Conservation (phyloP, 2,113 vertebrate species). For the Pelobates fuscus region DNA sequence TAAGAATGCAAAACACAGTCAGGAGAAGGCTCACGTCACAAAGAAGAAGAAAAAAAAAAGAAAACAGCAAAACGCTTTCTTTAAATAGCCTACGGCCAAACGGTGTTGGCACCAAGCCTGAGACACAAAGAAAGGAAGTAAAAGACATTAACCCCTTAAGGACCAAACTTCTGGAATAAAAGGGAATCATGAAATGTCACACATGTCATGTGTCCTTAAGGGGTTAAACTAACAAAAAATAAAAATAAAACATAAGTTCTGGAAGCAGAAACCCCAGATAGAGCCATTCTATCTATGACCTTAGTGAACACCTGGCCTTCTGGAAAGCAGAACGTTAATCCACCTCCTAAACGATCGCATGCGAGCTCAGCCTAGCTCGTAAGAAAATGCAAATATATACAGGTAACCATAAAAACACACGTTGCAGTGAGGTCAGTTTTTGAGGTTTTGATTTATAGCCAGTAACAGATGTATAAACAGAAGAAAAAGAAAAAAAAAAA, state of each 20-base stretch:
- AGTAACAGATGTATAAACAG: too few relatives aligned
- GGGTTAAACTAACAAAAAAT: too few relatives aligned
- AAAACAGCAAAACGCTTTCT: slow-evolving; percentile 5
- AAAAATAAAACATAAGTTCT: slow-evolving; percentile 26
- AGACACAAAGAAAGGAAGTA: slow-evolving; percentile 18
- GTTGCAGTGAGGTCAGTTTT: neutral
- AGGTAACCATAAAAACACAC: neutral
- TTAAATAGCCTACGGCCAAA: slow-evolving; percentile 20
- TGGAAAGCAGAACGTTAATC: slow-evolving; percentile 31
- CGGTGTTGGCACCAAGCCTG: slow-evolving; percentile 18
- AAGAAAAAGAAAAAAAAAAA: too few relatives aligned
- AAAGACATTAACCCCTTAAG: neutral
- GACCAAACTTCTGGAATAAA: too few relatives aligned
- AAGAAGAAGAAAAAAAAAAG: slow-evolving; percentile 17
- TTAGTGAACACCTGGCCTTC: neutral
- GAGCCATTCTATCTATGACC: slow-evolving; percentile 6
- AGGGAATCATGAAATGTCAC: too few relatives aligned
- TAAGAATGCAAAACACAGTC: too few relatives aligned
- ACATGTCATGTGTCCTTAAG: too few relatives aligned
- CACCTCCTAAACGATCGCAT: neutral
- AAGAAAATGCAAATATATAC: slow-evolving; percentile 19
- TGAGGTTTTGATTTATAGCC: neutral
- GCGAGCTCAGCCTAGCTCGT: neutral
- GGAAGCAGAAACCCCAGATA: slow-evolving; percentile 22
- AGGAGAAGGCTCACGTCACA: neutral